Evolutionary conservation across 2,888 invertebrate genomes (phyloP).

Genomic region (Ophraella communa): DNA sequence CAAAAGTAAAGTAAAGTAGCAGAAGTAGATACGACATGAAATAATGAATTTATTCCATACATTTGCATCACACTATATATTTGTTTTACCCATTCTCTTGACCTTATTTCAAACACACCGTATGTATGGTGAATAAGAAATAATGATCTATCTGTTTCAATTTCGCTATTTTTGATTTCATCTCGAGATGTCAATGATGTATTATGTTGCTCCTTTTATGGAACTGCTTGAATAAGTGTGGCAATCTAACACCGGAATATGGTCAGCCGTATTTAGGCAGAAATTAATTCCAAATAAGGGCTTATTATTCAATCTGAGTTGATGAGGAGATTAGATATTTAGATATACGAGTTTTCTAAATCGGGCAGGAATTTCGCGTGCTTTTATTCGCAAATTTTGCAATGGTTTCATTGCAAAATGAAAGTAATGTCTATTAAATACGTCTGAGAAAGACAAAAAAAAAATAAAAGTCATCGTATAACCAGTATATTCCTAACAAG

Average conservation of each 20-base stretch:
- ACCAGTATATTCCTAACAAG: no score
- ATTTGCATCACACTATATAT: no score
- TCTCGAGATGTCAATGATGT: background rate
- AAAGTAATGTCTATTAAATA: background rate
- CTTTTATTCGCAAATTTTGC: background rate
- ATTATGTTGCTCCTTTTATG: background rate
- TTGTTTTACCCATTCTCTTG: no score
- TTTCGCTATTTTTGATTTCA: background rate
- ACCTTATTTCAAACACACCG: no score
- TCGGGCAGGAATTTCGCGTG: background rate
- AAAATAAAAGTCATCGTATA: no score
- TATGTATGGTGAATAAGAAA: no score
- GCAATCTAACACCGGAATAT: slow-evolving; percentile 1
- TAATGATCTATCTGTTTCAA: background rate
- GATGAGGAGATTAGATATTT: background rate
- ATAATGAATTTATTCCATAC: no score
- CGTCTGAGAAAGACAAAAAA: background rate
- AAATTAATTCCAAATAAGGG: background rate
- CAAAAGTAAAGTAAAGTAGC: no score
- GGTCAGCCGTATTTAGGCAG: background rate
- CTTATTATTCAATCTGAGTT: background rate
- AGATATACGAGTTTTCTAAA: background rate
- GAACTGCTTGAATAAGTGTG: background rate
- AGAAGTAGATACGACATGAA: no score
- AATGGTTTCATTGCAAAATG: background rate